Percentiles rank a stretch among this genome's conserved stretches.
Evolutionary conservation across 2,888 invertebrate species (phyloP).

Genomic region (Nemapogon koenigi): DNA sequence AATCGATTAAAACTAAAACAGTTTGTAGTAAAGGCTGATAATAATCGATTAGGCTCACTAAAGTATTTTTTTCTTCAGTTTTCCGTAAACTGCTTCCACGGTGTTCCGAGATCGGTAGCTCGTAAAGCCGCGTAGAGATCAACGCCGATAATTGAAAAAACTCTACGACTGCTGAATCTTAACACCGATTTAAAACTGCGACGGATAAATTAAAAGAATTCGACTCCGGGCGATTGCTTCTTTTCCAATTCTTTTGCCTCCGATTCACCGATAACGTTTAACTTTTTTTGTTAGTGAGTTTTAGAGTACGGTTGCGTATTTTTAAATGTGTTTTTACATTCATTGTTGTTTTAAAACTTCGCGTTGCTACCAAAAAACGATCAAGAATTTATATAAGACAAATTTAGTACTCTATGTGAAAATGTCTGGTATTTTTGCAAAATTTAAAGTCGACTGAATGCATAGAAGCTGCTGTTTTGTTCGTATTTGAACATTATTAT

Average conservation of each 20-base stretch:
- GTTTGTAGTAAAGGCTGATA: no score
- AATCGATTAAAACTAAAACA: no score
- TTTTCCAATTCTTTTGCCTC: constrained; percentile 37
- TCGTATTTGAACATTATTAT: no score
- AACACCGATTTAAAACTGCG: constrained; percentile 58
- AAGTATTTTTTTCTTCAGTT: no score
- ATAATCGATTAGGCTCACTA: no score
- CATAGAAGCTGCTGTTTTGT: no score
- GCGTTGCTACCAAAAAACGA: no score
- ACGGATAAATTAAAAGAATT: constrained; percentile 59
- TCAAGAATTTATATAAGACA: no score
- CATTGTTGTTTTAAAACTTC: constrained; percentile 1
- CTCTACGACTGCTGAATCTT: constrained; percentile 52
- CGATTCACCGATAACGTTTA: constrained; percentile 45
- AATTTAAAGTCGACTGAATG: no score
- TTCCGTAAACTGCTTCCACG: no score
- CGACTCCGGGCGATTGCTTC: constrained; percentile 43
- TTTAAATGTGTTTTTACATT: constrained; percentile 7
- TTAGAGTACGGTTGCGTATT: constrained; percentile 22
- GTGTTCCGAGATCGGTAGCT: constrained; percentile 36
- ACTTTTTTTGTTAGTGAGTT: constrained; percentile 47
- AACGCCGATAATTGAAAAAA: constrained; percentile 53
- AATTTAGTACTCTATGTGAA: no score
- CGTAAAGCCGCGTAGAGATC: constrained; percentile 48
- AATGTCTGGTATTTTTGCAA: no score